Base-by-base conservation (phyloP, 1,140 invertebrate genomes). In the Lamellibrachia luymesi region DNA sequence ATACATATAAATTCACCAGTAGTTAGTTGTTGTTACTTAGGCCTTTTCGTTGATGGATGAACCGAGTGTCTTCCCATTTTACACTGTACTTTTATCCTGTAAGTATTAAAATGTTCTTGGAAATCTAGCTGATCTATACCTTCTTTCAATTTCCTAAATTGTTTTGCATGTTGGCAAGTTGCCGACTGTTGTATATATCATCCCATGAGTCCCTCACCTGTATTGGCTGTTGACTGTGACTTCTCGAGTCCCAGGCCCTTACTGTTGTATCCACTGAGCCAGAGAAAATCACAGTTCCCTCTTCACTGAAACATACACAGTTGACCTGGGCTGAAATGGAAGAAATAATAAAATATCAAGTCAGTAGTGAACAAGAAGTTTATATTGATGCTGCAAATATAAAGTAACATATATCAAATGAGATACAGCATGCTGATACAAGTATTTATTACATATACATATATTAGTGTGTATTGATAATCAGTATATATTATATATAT, bases 261-360 rank as follows among this genome's bases (percentile, higher is more conserved):
- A 99, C 98, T 0, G 97, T 97, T 95, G 99, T 98, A 96, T 99
- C 99, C 80, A 98, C 97, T 50, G 98, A 98, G 5, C 98, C 99
- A 92, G 99, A 99, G 17, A 99, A 95, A 1, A 98, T 98, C 94
- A 99, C 97, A 6, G 98, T 97, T 0, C 98, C 99, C 95, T 99
- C 98, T 97, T 99, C 99, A 96, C 99, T 99, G 95, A 98, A 99
- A 95, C 97, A 97, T 0, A 99, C 98, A 96, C 98, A 98, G 93
- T 98, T 98, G 0, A 99, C 98, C 50, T 97, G 97, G 2, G 98
- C 98, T 97, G 94, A 13, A 50, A 50, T n/a, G 13, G 50, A 50
- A 50, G 90, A 91, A 90, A 90, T 22, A 27, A 7, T 90, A 90
- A 38, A 7, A 90, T 90, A 50, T 6, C 8, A 6, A 10, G 90